Percentiles rank a stretch among this genome's conserved stretches.
phyloP scores from a whole-genome alignment of 2,888 invertebrate species.

The Sesia apiformis region DNA sequence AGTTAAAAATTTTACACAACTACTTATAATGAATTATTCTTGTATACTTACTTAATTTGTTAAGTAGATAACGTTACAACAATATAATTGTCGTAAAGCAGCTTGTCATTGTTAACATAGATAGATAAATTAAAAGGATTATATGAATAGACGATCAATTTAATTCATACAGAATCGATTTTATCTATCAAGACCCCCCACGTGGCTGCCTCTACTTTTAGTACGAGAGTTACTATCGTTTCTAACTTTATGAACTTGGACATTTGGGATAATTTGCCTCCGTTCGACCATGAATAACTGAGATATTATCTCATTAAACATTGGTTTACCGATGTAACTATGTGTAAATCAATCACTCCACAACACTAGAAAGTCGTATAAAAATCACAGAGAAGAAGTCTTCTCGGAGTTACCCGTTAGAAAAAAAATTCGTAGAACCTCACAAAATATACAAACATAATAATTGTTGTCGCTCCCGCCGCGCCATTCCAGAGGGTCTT shows the following conservation, averaged over 20 bases:
- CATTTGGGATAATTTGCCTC: constrained; percentile 34
- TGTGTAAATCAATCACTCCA: no score
- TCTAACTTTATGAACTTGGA: constrained; percentile 11
- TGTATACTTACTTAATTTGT: no score
- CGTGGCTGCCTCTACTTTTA: constrained; percentile 17
- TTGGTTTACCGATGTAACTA: neutral
- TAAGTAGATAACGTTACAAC: no score
- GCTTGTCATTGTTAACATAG: no score
- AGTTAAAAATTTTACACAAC: no score
- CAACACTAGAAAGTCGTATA: no score
- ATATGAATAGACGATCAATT: neutral
- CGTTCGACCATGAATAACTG: constrained; percentile 24
- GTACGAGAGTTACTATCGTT: constrained; percentile 9
- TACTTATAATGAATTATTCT: no score
- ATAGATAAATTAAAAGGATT: no score
- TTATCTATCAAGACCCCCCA: constrained; percentile 33
- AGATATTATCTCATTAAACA: constrained; percentile 5
- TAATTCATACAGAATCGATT: constrained; percentile 1
- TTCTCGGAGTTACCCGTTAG: neutral
- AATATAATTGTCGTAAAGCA: no score
- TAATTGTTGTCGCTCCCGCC: neutral
- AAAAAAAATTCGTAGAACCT: neutral
- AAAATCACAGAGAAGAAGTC: neutral
- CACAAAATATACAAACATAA: neutral
- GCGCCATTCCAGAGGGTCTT: constrained; percentile 8